These are phyloP conservation scores for Sinocyclocheilus grahami DNA, from an alignment of 2,113 vertebrate genomes.

Conservation along the genomic window DNA sequence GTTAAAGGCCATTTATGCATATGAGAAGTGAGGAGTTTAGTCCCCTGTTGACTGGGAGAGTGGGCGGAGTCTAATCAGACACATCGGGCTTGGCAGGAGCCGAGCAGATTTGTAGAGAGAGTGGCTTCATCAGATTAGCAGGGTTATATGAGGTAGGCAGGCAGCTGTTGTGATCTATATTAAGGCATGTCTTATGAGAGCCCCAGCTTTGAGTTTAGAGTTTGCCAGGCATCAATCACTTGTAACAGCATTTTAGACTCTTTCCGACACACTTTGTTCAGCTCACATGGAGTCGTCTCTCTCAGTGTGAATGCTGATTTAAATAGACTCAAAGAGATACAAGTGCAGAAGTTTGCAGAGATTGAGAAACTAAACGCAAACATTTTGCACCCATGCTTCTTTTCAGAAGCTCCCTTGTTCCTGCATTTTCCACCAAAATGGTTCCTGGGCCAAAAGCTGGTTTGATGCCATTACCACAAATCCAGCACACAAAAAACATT, in stretches of 20 bases:
- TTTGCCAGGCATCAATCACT: constrained; percentile 45
- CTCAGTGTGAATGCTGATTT: background rate
- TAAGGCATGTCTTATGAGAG: constrained; percentile 49
- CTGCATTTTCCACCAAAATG: background rate
- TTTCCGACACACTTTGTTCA: constrained; percentile 21
- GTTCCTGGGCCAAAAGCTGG: background rate
- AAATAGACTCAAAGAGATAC: constrained; percentile 19
- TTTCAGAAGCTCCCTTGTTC: background rate
- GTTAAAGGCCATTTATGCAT: constrained; percentile 42
- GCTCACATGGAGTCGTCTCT: background rate
- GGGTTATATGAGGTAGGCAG: constrained; percentile 33
- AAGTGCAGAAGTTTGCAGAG: constrained; percentile 24
- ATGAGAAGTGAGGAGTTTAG: constrained; percentile 31
- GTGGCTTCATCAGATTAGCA: constrained; percentile 34
- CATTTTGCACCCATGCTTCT: background rate
- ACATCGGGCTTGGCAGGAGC: constrained; percentile 16
- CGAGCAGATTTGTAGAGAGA: constrained; percentile 9
- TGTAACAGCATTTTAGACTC: constrained; percentile 38
- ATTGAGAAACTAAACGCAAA: constrained; percentile 6
- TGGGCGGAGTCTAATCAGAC: constrained; percentile 30
- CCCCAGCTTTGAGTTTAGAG: constrained; percentile 10
- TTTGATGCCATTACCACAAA: background rate
- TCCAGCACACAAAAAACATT: background rate
- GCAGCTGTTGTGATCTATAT: constrained; percentile 39
- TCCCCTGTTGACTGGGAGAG: constrained; percentile 1